phyloP scores from a whole-genome alignment of 2,888 invertebrate species.

The Mongoloraphidia duomilia region DNA sequence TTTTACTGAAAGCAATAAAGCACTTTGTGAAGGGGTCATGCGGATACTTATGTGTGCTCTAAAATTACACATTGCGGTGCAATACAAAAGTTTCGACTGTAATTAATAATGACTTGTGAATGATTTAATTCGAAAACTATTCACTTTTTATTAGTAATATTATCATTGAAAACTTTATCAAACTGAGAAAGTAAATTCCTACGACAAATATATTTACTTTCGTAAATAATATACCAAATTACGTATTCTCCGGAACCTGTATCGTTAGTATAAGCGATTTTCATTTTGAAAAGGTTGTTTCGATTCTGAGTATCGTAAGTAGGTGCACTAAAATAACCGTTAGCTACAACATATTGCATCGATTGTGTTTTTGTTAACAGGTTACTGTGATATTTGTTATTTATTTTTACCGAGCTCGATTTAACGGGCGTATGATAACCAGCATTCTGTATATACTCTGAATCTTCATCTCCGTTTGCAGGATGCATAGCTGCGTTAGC shows the following conservation, averaged over 20 bases:
- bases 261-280: constrained; percentile 43
- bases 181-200: constrained; percentile 34
- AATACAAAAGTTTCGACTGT: too few species aligned
- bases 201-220: constrained; percentile 42
- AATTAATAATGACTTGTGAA: background rate
- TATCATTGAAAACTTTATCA: constrained; percentile 2
- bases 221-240: constrained; percentile 45
- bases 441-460: too few species aligned
- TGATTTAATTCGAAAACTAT: background rate
- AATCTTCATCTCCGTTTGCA: too few species aligned
- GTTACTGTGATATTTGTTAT: too few species aligned
- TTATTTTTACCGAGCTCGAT: too few species aligned
- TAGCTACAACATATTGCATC: constrained; percentile 2
- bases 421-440: too few species aligned
- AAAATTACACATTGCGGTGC: too few species aligned
- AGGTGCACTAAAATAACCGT: background rate
- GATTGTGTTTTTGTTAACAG: background rate
- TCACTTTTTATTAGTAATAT: background rate
- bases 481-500: too few species aligned
- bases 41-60: too few species aligned
- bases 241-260: constrained; percentile 39
- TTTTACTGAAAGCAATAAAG: too few species aligned
- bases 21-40: too few species aligned
- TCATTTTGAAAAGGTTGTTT: constrained; percentile 45
- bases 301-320: constrained; percentile 27